Percentiles rank a stretch among this genome's conserved stretches.
phyloP scores from a whole-genome alignment of 2,113 vertebrate genomes.

The Calonectris borealis region DNA sequence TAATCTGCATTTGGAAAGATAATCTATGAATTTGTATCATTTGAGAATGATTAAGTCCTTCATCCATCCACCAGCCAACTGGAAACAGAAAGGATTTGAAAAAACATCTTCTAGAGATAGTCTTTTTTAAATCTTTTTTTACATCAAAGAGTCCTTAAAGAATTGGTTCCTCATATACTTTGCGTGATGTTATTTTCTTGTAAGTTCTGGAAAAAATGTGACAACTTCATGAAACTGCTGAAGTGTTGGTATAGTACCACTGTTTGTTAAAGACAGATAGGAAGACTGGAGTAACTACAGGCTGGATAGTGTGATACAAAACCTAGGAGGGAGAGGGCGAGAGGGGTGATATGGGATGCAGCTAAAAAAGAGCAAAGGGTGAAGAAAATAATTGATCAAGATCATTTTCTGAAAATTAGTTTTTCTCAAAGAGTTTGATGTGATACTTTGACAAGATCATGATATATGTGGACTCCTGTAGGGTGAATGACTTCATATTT shows the following conservation, averaged over 20 bases:
- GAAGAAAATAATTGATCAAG: background rate
- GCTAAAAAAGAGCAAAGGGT: background rate
- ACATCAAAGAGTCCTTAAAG: background rate
- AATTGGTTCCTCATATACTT: background rate
- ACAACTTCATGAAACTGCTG: background rate
- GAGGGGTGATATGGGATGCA: background rate
- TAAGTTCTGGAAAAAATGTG: background rate
- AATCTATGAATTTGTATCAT: background rate
- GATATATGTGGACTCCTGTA: background rate
- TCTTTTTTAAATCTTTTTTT: background rate
- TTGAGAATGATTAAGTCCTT: background rate
- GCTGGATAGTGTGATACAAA: background rate
- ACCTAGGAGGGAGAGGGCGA: background rate
- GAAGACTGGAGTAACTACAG: background rate
- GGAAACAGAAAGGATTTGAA: background rate
- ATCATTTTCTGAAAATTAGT: background rate
- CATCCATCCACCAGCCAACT: background rate
- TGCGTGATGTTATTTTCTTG: background rate
- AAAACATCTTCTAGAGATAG: background rate
- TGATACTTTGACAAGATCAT: background rate
- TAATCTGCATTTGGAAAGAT: background rate
- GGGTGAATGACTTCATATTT: background rate
- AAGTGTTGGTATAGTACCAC: background rate
- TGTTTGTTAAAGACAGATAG: background rate
- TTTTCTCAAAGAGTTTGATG: background rate